phyloP scores from a whole-genome alignment of 2,888 invertebrate species.

The Melinaea marsaeus region DNA sequence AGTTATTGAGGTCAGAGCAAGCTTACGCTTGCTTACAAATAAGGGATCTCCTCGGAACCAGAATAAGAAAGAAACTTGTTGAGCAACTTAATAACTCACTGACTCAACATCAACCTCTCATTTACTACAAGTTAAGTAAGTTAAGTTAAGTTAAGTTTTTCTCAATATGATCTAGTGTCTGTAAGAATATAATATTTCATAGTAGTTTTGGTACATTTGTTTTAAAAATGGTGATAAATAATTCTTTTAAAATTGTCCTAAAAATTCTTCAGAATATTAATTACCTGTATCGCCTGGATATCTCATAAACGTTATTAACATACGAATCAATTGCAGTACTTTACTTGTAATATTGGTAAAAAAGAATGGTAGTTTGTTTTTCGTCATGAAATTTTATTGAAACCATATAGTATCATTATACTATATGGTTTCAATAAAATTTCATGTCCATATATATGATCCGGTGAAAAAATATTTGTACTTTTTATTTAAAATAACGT shows the following conservation, averaged over 20 bases:
- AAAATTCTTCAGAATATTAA: not conserved
- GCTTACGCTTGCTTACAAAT: slow-evolving; percentile 40
- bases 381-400: too few relatives aligned
- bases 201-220: not conserved
- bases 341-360: too few relatives aligned
- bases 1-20: slow-evolving; percentile 38
- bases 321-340: too few relatives aligned
- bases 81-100: slow-evolving; percentile 34
- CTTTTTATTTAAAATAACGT: too few relatives aligned
- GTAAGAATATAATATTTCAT: not conserved
- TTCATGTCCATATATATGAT: too few relatives aligned
- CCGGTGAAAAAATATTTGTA: too few relatives aligned
- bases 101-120: slow-evolving; percentile 33
- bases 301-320: too few relatives aligned
- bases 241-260: not conserved
- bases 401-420: too few relatives aligned
- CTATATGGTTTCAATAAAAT: too few relatives aligned
- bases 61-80: slow-evolving; percentile 35
- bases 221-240: not conserved
- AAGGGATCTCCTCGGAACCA: slow-evolving; percentile 32
- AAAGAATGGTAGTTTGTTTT: too few relatives aligned
- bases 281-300: too few relatives aligned
- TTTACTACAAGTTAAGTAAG: slow-evolving; percentile 40
- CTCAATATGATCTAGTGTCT: slow-evolving; percentile 2
- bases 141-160: slow-evolving; percentile 34